Evolutionary conservation across 2,888 invertebrate genomes (phyloP).

Genomic region (Acrobasis suavella): DNA sequence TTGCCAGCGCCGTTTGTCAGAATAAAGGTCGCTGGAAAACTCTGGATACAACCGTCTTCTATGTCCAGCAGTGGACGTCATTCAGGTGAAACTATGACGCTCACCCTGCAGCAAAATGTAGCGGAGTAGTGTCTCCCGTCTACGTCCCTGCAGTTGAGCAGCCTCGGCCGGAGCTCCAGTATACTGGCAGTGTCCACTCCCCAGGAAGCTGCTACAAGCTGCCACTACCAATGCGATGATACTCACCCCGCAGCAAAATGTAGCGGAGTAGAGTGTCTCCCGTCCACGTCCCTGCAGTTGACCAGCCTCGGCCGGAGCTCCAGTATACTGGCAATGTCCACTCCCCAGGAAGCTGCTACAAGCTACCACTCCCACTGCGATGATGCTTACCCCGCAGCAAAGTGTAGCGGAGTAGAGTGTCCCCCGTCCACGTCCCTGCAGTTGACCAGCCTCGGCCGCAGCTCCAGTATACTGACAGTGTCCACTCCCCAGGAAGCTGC

Average conservation of each 20-base stretch:
- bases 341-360: too few species aligned
- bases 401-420: slow-evolving; percentile 96
- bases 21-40: too few species aligned
- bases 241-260: slow-evolving; percentile 96
- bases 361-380: too few species aligned
- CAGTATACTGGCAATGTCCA: slow-evolving; percentile 90
- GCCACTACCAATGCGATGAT: too few species aligned
- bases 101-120: slow-evolving; percentile 97
- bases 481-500: too few species aligned
- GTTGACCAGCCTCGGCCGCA: slow-evolving; percentile 92
- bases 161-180: slow-evolving; percentile 87
- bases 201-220: too few species aligned
- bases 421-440: slow-evolving; percentile 96
- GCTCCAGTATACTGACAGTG: slow-evolving; percentile 86
- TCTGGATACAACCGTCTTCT: too few species aligned
- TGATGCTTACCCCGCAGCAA: slow-evolving; percentile 92
- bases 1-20: too few species aligned
- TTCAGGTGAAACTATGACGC: slow-evolving; percentile 25
- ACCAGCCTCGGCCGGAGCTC: slow-evolving; percentile 90
- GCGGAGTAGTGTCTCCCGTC: slow-evolving; percentile 96
- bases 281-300: slow-evolving; percentile 97
- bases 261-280: slow-evolving; percentile 95
- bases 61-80: too few species aligned
- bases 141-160: slow-evolving; percentile 96
- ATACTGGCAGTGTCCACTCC: slow-evolving; percentile 91